Evolutionary conservation across 2,888 invertebrate genomes (phyloP).

Genomic region (Platerodrilus igneus): DNA sequence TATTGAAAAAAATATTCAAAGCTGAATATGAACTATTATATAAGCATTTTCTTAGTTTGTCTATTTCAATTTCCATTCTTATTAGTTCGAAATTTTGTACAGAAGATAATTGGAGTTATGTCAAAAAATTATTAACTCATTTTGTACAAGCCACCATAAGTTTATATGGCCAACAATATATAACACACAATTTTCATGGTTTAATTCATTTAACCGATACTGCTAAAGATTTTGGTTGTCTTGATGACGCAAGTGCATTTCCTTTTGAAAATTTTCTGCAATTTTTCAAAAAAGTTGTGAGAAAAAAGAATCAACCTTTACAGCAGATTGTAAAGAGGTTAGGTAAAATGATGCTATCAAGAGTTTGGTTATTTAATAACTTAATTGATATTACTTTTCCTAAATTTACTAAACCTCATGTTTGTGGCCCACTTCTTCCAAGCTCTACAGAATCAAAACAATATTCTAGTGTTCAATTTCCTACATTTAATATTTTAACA

Average conservation of each 20-base stretch:
- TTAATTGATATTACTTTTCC: background rate
- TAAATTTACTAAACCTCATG: constrained; percentile 1
- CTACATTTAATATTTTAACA: constrained; percentile 1
- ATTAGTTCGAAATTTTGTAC: background rate
- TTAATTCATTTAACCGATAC: background rate
- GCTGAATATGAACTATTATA: background rate
- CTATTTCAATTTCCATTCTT: constrained; percentile 1
- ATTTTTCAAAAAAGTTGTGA: background rate
- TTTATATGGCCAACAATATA: constrained; percentile 6
- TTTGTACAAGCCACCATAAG: constrained; percentile 9
- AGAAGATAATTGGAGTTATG: background rate
- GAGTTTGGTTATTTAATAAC: background rate
- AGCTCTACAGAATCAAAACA: background rate
- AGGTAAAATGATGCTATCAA: background rate
- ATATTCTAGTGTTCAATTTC: background rate
- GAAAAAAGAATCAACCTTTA: constrained; percentile 2
- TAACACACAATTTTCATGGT: constrained; percentile 4
- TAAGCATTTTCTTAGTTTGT: background rate
- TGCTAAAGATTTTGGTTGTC: background rate
- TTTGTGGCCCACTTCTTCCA: constrained; percentile 2
- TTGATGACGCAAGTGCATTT: constrained; percentile 1
- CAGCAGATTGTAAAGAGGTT: constrained; percentile 5
- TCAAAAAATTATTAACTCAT: constrained; percentile 10
- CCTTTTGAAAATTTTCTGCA: constrained; percentile 6
- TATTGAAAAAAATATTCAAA: constrained; percentile 10